Base-by-base conservation (phyloP, 2,797 vertebrate genomes). In the Eutrigla gurnardus region DNA sequence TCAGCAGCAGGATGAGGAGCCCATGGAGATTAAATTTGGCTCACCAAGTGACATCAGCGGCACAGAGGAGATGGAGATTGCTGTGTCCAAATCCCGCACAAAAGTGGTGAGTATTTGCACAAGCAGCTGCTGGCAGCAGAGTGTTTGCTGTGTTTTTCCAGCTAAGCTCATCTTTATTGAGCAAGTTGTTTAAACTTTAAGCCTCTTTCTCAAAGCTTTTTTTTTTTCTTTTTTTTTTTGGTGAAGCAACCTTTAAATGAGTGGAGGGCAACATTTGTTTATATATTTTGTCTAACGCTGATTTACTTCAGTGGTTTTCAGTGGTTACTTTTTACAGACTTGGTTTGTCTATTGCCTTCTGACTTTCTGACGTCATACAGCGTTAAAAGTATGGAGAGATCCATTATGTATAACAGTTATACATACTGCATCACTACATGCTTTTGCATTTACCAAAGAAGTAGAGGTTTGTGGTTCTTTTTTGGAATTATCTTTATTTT, bases 1-100 rank as follows among this genome's bases (percentile, higher is more conserved):
- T 64, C 95, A 95, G 64, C 92, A 95, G 46, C 92, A 95, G 0
- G 96, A 95, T 0, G 94, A 94, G 36, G 96, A 96, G 65, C 54
- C 94, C 15, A 96, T 97, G 96, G 97, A 97, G 64, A 96, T 95
- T 78, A 97, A 97, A 65, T 96, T 96, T 37, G 96, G 96, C 73
- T 97, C 97, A 0, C 95, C 96, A 0, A 94, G 92, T 1, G 96
- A 97, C 89, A 90, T 88, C 84, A 93, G 93, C 0, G 88, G 94
- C 0, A 69, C 96, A 0, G 97, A 97, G 82, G 96, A 96, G 78
- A 97, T 97, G 96, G 97, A 99, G 58, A 96, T 96, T 55, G 95
- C 96, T 0, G 88, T 95, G 15, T 94, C 93, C 88, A 97, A 97
- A 89, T 95, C 95, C 1, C 94, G 95, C 79, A 86, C 95, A 83